Conservation (phyloP, 1,140 invertebrate genomes). For the Sesamia nonagrioides region DNA sequence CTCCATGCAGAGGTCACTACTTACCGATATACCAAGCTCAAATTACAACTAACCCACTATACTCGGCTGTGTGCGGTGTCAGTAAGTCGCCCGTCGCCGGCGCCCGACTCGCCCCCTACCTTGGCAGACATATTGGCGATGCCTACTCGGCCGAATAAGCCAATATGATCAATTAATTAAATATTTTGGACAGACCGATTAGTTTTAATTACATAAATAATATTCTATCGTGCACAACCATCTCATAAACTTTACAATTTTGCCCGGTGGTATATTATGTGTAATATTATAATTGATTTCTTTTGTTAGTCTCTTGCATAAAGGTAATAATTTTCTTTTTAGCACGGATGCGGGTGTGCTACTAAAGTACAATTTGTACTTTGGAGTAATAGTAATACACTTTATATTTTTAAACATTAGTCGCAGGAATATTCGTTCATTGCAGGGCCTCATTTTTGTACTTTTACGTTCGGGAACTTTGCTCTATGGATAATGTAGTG, state of each 20-base stretch:
- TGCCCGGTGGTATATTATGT: slow-evolving; percentile 48
- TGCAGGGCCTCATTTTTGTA: slow-evolving; percentile 54
- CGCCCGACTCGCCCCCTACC: neutral
- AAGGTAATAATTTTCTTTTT: neutral
- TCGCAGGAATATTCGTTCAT: slow-evolving; percentile 19
- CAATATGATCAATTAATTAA: slow-evolving; percentile 54
- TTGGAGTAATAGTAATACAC: slow-evolving; percentile 13
- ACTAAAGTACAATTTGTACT: slow-evolving; percentile 11
- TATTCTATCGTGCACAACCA: slow-evolving; percentile 85
- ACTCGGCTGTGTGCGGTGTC: slow-evolving; percentile 47
- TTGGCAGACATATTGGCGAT: slow-evolving; percentile 15
- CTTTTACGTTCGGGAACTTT: slow-evolving; percentile 49
- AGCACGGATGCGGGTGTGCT: slow-evolving; percentile 18
- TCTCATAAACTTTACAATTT: slow-evolving; percentile 74
- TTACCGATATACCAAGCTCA: slow-evolving; percentile 63
- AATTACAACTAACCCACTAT: slow-evolving; percentile 63
- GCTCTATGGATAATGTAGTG: slow-evolving; percentile 59
- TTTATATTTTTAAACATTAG: slow-evolving; percentile 22
- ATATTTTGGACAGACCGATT: slow-evolving; percentile 80
- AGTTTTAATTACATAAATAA: slow-evolving; percentile 68
- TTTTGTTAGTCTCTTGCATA: slow-evolving; percentile 23
- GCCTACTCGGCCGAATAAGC: slow-evolving; percentile 60
- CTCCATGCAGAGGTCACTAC: slow-evolving; percentile 79
- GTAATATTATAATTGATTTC: slow-evolving; percentile 36
- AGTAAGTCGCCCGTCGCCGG: neutral